Percentiles rank a stretch among this genome's conserved stretches.
phyloP scores from a whole-genome alignment of 1,140 invertebrate genomes.

The Apis mellifera region Amel_HAv3.1 CM009942.2:5586001-5586500 shows the following conservation, averaged over 20 bases:
- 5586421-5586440: no score
- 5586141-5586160: constrained; percentile 44
- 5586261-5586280: no score
- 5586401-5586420: no score
- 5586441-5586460: no score
- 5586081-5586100: neutral
- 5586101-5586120: neutral
- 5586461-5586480: no score
- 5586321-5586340: neutral
- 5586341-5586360: no score
- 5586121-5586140: constrained; percentile 32
- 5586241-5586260: neutral
- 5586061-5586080: neutral
- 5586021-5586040: neutral
- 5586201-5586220: constrained; percentile 33
- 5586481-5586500: no score
- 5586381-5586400: no score
- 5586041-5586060: neutral
- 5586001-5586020: no score
- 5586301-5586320: constrained; percentile 32
- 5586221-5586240: neutral
- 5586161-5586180: neutral
- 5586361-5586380: no score
- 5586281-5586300: neutral
- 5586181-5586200: neutral